Evolutionary conservation across 2,888 invertebrate species (phyloP), one percentile per base, ranked within the genome.

Genomic region (Polymixis lichenea): DNA sequence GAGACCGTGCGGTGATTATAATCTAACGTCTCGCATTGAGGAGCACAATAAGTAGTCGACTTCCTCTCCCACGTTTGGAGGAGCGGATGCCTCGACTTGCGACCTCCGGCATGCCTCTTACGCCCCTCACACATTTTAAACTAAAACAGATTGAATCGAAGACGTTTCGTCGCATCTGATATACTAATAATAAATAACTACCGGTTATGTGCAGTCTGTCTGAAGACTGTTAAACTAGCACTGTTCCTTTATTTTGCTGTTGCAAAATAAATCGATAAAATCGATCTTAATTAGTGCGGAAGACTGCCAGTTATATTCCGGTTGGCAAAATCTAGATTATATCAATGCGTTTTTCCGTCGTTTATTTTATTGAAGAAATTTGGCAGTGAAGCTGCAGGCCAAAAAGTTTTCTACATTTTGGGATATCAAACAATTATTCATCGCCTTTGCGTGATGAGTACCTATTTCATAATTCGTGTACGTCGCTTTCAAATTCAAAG

Each of bases 1-100:
- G 87, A 90, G 89, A 85, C 76, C 87, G 86, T 87, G 82, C 77
- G 70, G 89, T 89, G 91, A 91, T 92, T 91, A 86, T 88, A 89
- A 92, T 92, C 90, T 91, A 88, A 91, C 95, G 96, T 95, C 95
- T 95, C 96, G 96, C 95, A 94, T 95, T 95, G 94, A 94, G 92
- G 95, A 96, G 94, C 95, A 96, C 96, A 95, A 95, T 96, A 95
- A 95, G 95, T 95, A 95, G 92, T 91, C 91, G 92, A 93, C 95
- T 94, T 96, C 96, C 96, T 96, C 96, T 96, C 96, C 94, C 96
- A 96, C 96, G 96, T 94, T 94, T 93, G 91, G 93, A 90, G 89
- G 90, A 91, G 92, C 95, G 95, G 95, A 95, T 95, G 95, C 93
- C 91, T 88, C 93, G 92, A 93, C 93, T 94, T 87, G 90, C 95